Base-by-base conservation (phyloP, 2,113 vertebrate species). In the Melozone crissalis region DNA sequence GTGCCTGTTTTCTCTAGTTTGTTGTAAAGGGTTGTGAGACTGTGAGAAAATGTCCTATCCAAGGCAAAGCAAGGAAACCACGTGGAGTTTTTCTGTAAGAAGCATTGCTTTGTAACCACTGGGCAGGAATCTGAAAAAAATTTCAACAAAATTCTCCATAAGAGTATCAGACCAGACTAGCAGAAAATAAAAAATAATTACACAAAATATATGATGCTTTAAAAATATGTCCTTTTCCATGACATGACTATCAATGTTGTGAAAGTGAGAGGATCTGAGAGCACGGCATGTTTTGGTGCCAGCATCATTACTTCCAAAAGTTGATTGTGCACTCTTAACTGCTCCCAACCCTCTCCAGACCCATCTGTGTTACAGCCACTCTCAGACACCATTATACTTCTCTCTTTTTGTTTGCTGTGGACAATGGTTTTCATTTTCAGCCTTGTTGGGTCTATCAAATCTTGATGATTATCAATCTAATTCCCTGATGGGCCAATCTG, bases 281-380 rank as follows among this genome's bases (percentile, higher is more conserved):
- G 10, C 22, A 46, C 0, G 1, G 21, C 24, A 39, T 24, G 30
- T 33, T 61, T 57, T 51, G 10, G 18, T 39, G 15, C 31, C 43
- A 54, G n/a, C 21, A 16, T 31, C 2, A 4, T 33, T 44, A 49
- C 39, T 37, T 69, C 33, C 44, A 30, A 11, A 65, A 74, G 15
- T 5, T 47, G 11, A 30, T 13, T 1, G 3, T 22, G 18, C 27
- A 22, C 30, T n/a, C 13, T 33, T 35, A 57, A 55, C 30, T 28
- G 10, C 15, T 26, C 26, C 65, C 10, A 65, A 7, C 6, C 8
- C 15, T 24, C 26, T 73, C 15, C 52, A 72, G 51, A 35, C 7
- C 8, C 46, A 82, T 44, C 21, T 0, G 0, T 11, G 10, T 52
- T 24, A 66, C 28, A 46, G 19, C 17, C 27, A 18, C 9, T 59